These are phyloP conservation scores for Gymnobelideus leadbeateri DNA, from an alignment of 2,113 vertebrate species.

Conservation along the genomic window DNA sequence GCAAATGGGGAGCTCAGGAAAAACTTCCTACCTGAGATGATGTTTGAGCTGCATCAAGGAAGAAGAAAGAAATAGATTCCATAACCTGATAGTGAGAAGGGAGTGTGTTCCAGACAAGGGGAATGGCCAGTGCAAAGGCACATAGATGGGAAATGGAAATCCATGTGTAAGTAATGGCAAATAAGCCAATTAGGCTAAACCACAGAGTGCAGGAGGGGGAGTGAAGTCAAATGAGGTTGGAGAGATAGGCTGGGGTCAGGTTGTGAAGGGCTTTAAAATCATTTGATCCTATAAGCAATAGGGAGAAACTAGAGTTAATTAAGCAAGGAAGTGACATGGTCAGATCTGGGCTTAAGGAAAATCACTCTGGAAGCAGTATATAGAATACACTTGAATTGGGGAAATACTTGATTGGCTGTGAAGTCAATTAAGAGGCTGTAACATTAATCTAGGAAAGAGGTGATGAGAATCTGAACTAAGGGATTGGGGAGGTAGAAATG, in stretches of 20 bases:
- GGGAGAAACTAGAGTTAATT: neutral
- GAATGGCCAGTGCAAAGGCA: neutral
- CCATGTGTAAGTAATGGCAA: neutral
- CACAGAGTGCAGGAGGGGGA: neutral
- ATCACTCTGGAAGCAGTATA: neutral
- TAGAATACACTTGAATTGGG: neutral
- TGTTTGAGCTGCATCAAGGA: neutral
- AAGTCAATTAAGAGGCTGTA: neutral
- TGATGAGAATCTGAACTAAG: neutral
- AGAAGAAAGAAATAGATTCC: neutral
- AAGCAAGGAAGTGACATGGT: neutral
- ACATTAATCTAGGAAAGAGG: neutral
- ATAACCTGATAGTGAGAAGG: neutral
- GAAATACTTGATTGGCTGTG: neutral
- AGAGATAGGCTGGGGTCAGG: neutral
- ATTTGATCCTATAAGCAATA: neutral
- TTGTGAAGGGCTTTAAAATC: neutral
- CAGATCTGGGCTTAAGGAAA: neutral
- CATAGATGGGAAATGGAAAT: neutral
- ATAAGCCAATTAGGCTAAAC: too few relatives aligned
- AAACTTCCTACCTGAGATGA: neutral
- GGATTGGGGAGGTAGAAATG: neutral
- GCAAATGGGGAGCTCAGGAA: neutral
- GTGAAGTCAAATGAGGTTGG: neutral
- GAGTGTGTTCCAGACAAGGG: neutral